These are phyloP conservation scores for Fabriciana adippe DNA, from an alignment of 2,888 invertebrate species.

Conservation along the genomic window DNA sequence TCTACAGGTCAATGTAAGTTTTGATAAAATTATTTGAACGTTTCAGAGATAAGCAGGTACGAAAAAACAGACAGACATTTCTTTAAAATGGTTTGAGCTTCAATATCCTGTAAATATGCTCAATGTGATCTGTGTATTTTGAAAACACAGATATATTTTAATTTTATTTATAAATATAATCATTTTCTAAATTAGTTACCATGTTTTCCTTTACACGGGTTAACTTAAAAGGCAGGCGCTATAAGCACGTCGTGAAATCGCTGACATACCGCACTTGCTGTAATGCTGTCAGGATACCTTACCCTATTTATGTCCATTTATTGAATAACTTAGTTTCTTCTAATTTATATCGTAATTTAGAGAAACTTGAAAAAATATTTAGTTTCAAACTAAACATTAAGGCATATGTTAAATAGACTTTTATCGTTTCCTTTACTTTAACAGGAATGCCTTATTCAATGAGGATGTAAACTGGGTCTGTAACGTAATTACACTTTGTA, in stretches of 20 bases:
- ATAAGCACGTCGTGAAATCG: constrained; percentile 20
- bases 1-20: too few relatives aligned
- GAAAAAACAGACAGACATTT: too few relatives aligned
- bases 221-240: constrained; percentile 20
- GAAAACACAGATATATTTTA: too few relatives aligned
- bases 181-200: background rate
- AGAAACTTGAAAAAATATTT: constrained; percentile 13
- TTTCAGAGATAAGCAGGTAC: too few relatives aligned
- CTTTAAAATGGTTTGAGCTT: too few relatives aligned
- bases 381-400: constrained; percentile 5
- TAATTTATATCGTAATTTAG: constrained; percentile 17
- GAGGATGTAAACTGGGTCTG: constrained; percentile 8
- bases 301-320: constrained; percentile 21
- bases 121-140: too few relatives aligned
- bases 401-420: constrained; percentile 12
- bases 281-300: constrained; percentile 14
- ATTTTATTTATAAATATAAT: background rate
- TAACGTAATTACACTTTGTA: background rate
- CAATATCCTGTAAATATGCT: too few relatives aligned
- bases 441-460: constrained; percentile 11
- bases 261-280: constrained; percentile 19
- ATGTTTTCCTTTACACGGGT: constrained; percentile 6
- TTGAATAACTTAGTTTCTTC: constrained; percentile 17
- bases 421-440: constrained; percentile 6
- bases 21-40: too few relatives aligned